Evolutionary conservation across 2,113 vertebrate species (phyloP), one percentile per base, ranked within the genome.

Genomic region (Cervus canadensis): DNA sequence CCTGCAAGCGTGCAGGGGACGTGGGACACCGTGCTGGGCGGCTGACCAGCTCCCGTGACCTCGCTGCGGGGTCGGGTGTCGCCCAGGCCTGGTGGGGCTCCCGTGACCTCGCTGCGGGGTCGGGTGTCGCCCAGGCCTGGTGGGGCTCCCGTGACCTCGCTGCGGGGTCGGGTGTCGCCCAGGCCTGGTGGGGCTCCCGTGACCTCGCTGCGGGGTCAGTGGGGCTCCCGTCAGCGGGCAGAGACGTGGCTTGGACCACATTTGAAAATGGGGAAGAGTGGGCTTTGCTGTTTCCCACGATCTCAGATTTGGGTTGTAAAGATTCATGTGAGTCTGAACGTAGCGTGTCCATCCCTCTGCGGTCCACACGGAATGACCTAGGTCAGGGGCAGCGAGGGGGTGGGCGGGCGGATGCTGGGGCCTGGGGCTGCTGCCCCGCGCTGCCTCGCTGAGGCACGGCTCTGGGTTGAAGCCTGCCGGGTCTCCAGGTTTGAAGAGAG

Each of bases 321-420:
- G 82, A 12, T 43, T 60, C 7, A 13, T 1, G 2, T 50, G 56
- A 59, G 36, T 48, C n/a, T 40, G 7, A 71, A 40, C 10, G 14
- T 15, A 5, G 9, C 2, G 6, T 26, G 19, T 59, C 7, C 17
- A 13, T 4, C 36, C 71, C 23, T 76, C 30, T 45, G 0, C 2
- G 25, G 48, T n/a, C 15, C 67, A 11, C 52, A 5, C 0, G 1
- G 84, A 40, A 3, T 50, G 21, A 21, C 16, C 8, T 16, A 12
- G 10, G 7, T 30, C 6, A 16, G 85, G 74, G 56, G 26, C 19
- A n/a, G 43, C 2, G 3, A 14, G 67, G 15, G 2, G 3, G 2
- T 7, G 7, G 45, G 16, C 1, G 0, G 7, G 87, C 2, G 3
- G 60, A 11, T 7, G 0, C 25, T 1, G 30, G 5, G 16, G 79